Conservation (phyloP, 2,113 vertebrate species). For the Syngnathoides biaculeatus region DNA sequence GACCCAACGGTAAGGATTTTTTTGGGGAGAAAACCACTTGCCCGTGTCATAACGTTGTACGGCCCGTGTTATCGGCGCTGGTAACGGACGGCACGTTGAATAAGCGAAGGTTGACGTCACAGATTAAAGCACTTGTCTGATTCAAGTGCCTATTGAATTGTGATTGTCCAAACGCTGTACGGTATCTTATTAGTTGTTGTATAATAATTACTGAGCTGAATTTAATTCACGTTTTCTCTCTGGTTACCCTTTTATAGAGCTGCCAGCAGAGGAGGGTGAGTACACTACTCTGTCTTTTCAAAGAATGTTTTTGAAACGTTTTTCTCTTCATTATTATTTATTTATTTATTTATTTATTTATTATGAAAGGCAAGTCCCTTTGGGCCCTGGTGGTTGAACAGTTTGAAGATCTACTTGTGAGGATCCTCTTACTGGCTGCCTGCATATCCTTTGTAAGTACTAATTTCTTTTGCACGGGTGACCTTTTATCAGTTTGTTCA, state of each 20-base stretch:
- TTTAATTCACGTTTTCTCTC: constrained; percentile 29
- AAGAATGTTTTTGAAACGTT: not conserved
- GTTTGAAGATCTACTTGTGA: constrained; percentile 96
- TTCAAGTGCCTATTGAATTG: not conserved
- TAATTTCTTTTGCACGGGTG: not conserved
- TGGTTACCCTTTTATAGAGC: constrained; percentile 72
- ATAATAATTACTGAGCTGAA: constrained; percentile 2
- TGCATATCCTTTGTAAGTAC: constrained; percentile 99
- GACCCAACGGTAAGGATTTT: constrained; percentile 86
- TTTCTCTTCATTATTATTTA: not conserved
- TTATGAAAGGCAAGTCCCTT: constrained; percentile 86
- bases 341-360: not conserved
- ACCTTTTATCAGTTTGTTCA: not conserved
- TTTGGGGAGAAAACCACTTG: not conserved
- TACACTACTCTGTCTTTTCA: not conserved
- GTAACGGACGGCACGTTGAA: constrained; percentile 9
- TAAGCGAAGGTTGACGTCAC: constrained; percentile 55
- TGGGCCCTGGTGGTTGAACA: constrained; percentile 94
- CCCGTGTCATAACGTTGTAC: constrained; percentile 8
- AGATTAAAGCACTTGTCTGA: not conserved
- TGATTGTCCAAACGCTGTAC: not conserved
- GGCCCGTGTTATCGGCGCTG: constrained; percentile 21
- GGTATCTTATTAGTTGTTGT: not conserved
- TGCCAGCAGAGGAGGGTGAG: constrained; percentile 95
- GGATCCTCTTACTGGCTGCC: constrained; percentile 95